Conservation (phyloP, 23 tunicate genomes). For the Styela plicata region DNA sequence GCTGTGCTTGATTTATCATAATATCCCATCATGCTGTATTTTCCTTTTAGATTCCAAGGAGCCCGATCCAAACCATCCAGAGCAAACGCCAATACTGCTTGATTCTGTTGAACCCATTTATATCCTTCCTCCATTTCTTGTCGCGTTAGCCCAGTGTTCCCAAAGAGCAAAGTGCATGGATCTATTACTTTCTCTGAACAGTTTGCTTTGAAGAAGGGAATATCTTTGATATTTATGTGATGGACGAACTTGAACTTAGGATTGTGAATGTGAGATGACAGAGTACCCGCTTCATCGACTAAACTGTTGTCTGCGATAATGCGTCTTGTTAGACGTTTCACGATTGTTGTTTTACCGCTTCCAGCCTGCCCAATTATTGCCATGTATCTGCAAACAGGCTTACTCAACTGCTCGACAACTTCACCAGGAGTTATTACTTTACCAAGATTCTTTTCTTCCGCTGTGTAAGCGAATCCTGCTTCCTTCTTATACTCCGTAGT, state of each 20-base stretch:
- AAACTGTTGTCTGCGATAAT: neutral
- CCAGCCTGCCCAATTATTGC: neutral
- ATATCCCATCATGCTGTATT: neutral
- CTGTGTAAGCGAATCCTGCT: neutral
- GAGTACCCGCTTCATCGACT: neutral
- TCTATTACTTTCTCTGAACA: neutral
- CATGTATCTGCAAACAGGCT: neutral
- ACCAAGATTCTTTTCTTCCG: neutral
- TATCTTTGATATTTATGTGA: neutral
- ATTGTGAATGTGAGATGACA: no score
- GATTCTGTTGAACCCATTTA: constrained; percentile 15
- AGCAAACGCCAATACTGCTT: neutral
- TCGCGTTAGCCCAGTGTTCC: neutral
- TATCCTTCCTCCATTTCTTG: neutral
- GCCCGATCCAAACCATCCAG: constrained; percentile 22
- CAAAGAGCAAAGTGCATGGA: neutral
- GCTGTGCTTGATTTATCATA: neutral
- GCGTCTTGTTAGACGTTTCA: neutral
- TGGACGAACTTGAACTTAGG: neutral
- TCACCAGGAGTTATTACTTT: neutral
- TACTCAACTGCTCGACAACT: neutral
- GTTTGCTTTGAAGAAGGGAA: neutral
- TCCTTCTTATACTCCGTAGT: neutral
- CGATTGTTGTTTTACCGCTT: neutral
- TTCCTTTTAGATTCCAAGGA: neutral